Evolutionary conservation across 2,113 vertebrate genomes (phyloP), one percentile per base, ranked within the genome.

Genomic region (Heloderma charlesbogerti): DNA sequence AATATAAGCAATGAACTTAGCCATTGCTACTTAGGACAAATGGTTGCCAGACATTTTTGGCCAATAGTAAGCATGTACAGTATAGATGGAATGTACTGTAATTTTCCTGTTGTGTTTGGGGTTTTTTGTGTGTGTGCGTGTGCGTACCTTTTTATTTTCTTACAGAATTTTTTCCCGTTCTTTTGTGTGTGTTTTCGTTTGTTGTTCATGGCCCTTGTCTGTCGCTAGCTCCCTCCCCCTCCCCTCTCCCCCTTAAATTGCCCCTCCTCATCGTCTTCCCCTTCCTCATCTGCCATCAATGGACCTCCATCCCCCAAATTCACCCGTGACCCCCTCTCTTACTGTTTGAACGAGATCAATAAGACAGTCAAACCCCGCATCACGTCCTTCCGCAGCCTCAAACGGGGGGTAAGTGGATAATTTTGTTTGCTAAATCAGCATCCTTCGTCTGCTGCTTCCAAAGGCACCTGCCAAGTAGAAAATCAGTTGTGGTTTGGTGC

Each of bases 311-410:
- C 98, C 97, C 98, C 98, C 94, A 98, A 98, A 97, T 98, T 98
- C 96, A 97, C 97, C 98, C 98, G 97, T 96, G 98, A 99, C 96
- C 98, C 98, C 92, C 96, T 99, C 97, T 98, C 98, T 96, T 98
- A 98, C 98, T 98, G 98, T 98, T 98, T 99, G 98, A 98, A 98
- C 95, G 98, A 99, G 98, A 98, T 99, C 98, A 99, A 98, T 99
- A 99, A 98, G 98, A 98, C 98, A 95, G 98, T 99, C 98, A 99
- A 99, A 98, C 98, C 98, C 93, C 97, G 98, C 98, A 98, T 98
- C 96, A 98, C 98, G 84, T 98, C 98, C 96, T 98, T 99, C 98
- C 97, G 98, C 98, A 98, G 98, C 92, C 97, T 98, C 93, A 97
- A 97, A 96, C 97, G 97, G 97, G 98, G 97, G 98, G 98, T 98